Evolutionary conservation across 2,113 vertebrate genomes (phyloP).

Genomic region (Vicugna pacos): DNA sequence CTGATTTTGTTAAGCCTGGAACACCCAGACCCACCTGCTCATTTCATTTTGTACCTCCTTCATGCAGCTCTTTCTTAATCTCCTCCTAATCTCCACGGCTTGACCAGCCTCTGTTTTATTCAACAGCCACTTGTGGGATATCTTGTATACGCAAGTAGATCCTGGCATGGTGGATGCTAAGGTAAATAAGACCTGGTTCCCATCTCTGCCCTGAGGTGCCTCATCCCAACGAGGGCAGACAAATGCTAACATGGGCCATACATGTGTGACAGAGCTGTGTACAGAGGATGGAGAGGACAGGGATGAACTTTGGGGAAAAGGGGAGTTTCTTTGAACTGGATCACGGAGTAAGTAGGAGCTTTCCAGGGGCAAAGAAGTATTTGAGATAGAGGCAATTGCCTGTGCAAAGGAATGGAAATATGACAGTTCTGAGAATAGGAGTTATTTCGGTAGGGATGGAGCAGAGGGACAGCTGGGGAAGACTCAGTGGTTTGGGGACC

Average conservation of each 20-base stretch:
- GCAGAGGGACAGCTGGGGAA: neutral
- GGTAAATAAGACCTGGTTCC: neutral
- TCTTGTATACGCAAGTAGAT: neutral
- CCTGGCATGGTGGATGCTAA: neutral
- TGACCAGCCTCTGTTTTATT: neutral
- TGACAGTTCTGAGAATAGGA: neutral
- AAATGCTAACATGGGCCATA: accelerated
- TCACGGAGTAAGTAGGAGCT: neutral
- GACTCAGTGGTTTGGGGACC: neutral
- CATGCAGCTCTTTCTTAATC: neutral
- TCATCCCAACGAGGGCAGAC: neutral
- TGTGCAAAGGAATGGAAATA: neutral
- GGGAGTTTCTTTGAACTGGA: neutral
- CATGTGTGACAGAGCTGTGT: neutral
- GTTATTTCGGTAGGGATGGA: neutral
- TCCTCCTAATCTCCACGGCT: neutral
- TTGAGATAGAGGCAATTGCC: neutral
- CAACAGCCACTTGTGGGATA: neutral
- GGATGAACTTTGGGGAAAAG: neutral
- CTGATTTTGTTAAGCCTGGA: neutral
- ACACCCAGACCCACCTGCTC: neutral
- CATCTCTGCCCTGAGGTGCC: neutral
- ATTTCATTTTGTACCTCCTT: neutral
- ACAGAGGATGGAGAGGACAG: neutral
- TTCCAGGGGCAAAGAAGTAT: neutral